These are phyloP conservation scores for Pantala flavescens DNA, from an alignment of 1,140 invertebrate genomes.

Conservation along the genomic window DNA sequence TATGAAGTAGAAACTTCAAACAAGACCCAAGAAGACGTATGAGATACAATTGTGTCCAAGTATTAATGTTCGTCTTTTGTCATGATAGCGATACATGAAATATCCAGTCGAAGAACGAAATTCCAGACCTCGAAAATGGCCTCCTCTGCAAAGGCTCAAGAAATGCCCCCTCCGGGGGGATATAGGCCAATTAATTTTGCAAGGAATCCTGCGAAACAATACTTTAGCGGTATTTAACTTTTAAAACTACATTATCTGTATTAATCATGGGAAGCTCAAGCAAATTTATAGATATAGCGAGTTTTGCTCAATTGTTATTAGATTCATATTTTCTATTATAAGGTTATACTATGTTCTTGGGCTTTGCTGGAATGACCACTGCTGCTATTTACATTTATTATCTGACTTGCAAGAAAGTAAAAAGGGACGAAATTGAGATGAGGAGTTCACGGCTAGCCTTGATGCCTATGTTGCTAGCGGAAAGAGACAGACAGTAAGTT, in stretches of 20 bases:
- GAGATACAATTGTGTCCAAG: no score
- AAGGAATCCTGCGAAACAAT: constrained; percentile 52
- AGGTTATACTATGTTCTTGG: constrained; percentile 48
- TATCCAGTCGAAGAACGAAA: no score
- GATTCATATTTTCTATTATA: constrained; percentile 24
- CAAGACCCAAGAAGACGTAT: no score
- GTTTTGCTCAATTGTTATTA: constrained; percentile 7
- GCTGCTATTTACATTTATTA: constrained; percentile 46
- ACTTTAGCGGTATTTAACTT: constrained; percentile 49
- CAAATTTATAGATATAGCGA: constrained; percentile 14
- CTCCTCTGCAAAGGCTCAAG: constrained; percentile 42
- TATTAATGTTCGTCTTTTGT: no score
- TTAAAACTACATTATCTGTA: constrained; percentile 3
- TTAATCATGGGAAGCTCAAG: constrained; percentile 15
- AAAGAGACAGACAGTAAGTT: constrained; percentile 62
- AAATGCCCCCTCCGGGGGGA: constrained; percentile 75
- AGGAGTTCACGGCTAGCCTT: constrained; percentile 61
- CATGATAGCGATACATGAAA: no score
- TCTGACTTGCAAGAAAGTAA: constrained; percentile 39
- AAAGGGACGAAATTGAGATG: constrained; percentile 54
- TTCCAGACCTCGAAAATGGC: constrained; percentile 12
- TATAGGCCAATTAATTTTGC: constrained; percentile 62
- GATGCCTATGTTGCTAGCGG: constrained; percentile 63
- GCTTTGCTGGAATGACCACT: constrained; percentile 47
- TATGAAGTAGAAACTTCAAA: no score